Evolutionary conservation across 2,113 vertebrate species (phyloP).

Genomic region (Ramphastos sulfuratus): DNA sequence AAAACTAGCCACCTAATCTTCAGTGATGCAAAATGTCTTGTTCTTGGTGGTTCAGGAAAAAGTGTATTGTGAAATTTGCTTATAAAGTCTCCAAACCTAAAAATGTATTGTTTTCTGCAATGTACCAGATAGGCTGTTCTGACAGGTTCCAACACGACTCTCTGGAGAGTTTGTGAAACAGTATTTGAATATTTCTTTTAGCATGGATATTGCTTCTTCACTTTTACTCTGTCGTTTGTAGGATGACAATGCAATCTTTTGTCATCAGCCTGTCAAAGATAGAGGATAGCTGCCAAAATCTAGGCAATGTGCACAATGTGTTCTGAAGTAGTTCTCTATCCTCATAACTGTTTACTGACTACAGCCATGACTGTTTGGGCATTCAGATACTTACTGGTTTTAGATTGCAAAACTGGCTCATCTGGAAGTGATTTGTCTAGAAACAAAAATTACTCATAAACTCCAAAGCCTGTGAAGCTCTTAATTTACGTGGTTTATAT

Average conservation of each 20-base stretch:
- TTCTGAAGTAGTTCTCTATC: background rate
- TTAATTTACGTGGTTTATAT: background rate
- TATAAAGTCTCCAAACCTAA: background rate
- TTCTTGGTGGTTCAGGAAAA: background rate
- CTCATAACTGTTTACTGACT: background rate
- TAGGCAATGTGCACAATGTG: background rate
- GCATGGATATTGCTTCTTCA: background rate
- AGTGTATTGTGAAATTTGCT: background rate
- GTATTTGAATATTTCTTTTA: background rate
- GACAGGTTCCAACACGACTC: background rate
- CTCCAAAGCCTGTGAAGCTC: background rate
- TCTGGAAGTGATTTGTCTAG: background rate
- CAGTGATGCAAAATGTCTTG: background rate
- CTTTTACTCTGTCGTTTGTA: background rate
- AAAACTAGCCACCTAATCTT: background rate
- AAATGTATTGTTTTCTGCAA: background rate
- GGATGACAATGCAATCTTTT: background rate
- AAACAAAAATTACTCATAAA: background rate
- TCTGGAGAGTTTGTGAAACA: fast-evolving
- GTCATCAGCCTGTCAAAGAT: background rate
- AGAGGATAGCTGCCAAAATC: background rate
- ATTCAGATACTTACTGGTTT: background rate
- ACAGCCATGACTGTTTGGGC: background rate
- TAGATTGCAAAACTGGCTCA: background rate
- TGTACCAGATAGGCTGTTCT: background rate